Percentiles rank a stretch among this genome's conserved stretches.
Evolutionary conservation across 2,888 invertebrate genomes (phyloP).

Genomic region (Heliconius aoede): DNA sequence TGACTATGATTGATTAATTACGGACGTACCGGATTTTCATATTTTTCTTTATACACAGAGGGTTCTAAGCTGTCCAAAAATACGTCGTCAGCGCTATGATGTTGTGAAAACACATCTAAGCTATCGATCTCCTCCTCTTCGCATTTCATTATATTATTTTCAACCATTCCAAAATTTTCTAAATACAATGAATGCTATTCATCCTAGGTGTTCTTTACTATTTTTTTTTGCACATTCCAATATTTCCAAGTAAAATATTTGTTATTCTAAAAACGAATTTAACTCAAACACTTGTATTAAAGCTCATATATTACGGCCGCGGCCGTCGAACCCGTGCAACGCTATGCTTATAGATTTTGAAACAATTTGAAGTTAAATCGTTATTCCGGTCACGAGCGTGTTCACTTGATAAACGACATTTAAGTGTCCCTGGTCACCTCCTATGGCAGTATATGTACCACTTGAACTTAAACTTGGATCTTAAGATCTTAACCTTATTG

Average conservation of each 20-base stretch:
- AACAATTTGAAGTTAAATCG: constrained; percentile 61
- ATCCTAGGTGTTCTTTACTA: background rate
- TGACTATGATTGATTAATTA: too few relatives aligned
- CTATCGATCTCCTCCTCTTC: constrained; percentile 73
- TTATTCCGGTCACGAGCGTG: constrained; percentile 73
- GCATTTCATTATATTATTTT: constrained; percentile 67
- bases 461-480: constrained; percentile 38
- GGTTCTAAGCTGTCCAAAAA: constrained; percentile 78
- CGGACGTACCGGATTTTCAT: constrained; percentile 58
- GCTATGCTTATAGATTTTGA: constrained; percentile 77
- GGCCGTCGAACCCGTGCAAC: constrained; percentile 79
- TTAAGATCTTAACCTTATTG: constrained; percentile 4
- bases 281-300: constrained; percentile 32
- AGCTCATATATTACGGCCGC: constrained; percentile 54
- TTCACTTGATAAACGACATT: constrained; percentile 66
- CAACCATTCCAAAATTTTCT: constrained; percentile 66
- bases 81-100: constrained; percentile 59
- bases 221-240: background rate
- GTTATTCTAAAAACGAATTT: constrained; percentile 34
- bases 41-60: constrained; percentile 63
- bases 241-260: constrained; percentile 23
- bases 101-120: constrained; percentile 69
- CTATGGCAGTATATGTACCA: constrained; percentile 33
- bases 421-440: constrained; percentile 44
- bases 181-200: background rate